Evolutionary conservation across 2,113 vertebrate genomes (phyloP).

Genomic region (Motacilla tschutschensis): DNA sequence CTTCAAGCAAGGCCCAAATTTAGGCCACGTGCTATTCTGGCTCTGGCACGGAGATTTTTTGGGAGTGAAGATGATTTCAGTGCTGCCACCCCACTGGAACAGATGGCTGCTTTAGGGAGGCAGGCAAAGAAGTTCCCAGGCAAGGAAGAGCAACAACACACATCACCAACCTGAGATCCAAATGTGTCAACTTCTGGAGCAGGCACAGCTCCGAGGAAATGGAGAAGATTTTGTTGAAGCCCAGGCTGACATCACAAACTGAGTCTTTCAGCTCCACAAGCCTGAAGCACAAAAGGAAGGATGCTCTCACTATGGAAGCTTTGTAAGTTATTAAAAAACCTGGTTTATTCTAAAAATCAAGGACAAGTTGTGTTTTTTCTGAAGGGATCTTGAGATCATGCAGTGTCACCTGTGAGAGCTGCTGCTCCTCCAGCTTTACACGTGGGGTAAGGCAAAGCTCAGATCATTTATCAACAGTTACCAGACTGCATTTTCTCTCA

Average conservation of each 20-base stretch:
- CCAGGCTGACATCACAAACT: conserved; percentile 82
- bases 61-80: not conserved
- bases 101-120: conserved; percentile 7
- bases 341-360: not conserved
- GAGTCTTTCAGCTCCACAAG: conserved; percentile 82
- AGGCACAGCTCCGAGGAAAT: conserved; percentile 76
- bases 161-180: conserved; percentile 87
- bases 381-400: not conserved
- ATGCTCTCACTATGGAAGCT: not conserved
- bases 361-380: not conserved
- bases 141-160: not conserved
- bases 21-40: not conserved
- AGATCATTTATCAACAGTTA: fast-evolving
- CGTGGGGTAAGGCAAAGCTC: not conserved
- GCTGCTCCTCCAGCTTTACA: not conserved
- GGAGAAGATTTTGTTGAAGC: conserved; percentile 88
- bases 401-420: not conserved
- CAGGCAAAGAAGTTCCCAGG: not conserved
- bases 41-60: not conserved
- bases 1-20: not conserved
- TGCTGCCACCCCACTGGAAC: not conserved
- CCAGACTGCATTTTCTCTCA: not conserved
- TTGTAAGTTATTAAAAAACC: not conserved
- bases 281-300: conserved; percentile 65
- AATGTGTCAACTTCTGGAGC: conserved; percentile 81